phyloP scores from a whole-genome alignment of 2,888 invertebrate species.

The Hedya salicella region DNA sequence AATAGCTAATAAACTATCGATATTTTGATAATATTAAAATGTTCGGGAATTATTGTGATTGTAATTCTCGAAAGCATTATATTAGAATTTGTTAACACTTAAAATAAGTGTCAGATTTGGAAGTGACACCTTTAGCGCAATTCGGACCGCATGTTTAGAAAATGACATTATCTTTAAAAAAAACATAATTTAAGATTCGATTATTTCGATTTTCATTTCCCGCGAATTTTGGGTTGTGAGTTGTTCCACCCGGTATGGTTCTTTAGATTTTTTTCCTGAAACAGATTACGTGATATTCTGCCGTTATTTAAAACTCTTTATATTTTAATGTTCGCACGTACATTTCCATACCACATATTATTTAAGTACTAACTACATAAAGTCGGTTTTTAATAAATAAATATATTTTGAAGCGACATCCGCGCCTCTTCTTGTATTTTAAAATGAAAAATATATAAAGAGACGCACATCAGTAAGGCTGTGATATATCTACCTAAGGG shows the following conservation, averaged over 20 bases:
- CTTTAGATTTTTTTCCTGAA: not conserved
- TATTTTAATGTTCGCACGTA: not conserved
- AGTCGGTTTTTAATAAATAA: constrained; percentile 28
- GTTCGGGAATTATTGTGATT: constrained; percentile 3
- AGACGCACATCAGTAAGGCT: constrained; percentile 81
- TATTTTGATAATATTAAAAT: constrained; percentile 9
- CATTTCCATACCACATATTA: not conserved
- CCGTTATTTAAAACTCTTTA: not conserved
- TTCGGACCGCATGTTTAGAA: constrained; percentile 28
- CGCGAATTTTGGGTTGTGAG: constrained; percentile 34
- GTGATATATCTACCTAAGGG: constrained; percentile 62
- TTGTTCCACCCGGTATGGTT: constrained; percentile 36
- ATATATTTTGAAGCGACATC: constrained; percentile 47
- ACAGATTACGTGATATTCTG: not conserved
- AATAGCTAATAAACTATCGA: constrained; percentile 21
- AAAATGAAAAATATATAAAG: constrained; percentile 51
- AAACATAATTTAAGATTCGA: constrained; percentile 31
- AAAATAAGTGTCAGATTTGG: not conserved
- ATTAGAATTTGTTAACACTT: not conserved
- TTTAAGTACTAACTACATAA: not conserved
- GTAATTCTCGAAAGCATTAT: constrained; percentile 15
- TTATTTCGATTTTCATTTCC: constrained; percentile 23
- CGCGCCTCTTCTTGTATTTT: constrained; percentile 58
- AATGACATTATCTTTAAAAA: constrained; percentile 38
- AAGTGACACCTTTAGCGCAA: constrained; percentile 23